phyloP scores from a whole-genome alignment of 2,797 vertebrate genomes.

The Dallia pectoralis region DNA sequence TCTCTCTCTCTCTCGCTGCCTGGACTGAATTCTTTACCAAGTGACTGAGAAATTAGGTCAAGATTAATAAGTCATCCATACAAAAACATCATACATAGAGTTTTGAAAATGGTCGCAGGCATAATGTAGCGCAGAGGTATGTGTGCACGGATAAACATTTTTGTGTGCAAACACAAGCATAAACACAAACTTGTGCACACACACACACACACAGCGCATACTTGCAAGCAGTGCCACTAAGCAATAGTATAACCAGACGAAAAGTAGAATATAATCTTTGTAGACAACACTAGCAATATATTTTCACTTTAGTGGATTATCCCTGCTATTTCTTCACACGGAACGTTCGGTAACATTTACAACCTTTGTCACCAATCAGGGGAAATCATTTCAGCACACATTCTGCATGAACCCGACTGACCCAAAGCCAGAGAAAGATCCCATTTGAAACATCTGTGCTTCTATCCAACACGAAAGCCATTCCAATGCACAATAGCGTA shows the following conservation, averaged over 20 bases:
- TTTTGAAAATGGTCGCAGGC: slow-evolving; percentile 38
- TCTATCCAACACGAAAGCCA: slow-evolving; percentile 16
- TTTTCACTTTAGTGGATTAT: slow-evolving; percentile 51
- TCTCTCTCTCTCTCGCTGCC: not conserved
- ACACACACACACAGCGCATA: slow-evolving; percentile 25
- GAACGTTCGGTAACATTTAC: not conserved
- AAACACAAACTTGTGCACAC: slow-evolving; percentile 7
- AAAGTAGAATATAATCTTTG: slow-evolving; percentile 19
- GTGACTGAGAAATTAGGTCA: slow-evolving; percentile 79
- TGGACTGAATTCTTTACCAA: slow-evolving; percentile 64
- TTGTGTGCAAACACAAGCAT: slow-evolving; percentile 6
- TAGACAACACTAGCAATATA: slow-evolving; percentile 40
- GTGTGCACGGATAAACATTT: slow-evolving; percentile 12
- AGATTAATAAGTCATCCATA: slow-evolving; percentile 68
- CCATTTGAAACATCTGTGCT: slow-evolving; percentile 28
- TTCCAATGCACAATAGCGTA: slow-evolving; percentile 26
- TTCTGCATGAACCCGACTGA: slow-evolving; percentile 33
- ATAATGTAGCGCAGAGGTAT: slow-evolving; percentile 29
- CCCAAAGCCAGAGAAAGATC: not conserved
- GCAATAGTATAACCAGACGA: slow-evolving; percentile 25
- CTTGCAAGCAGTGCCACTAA: slow-evolving; percentile 28
- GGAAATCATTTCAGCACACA: slow-evolving; percentile 3
- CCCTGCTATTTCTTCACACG: not conserved
- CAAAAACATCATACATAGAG: slow-evolving; percentile 61
- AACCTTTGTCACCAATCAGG: slow-evolving; percentile 12